A percentile compares a stretch with the other conserved stretches of the same genome.
phyloP scores from a whole-genome alignment of 2,113 vertebrate species.

The Cochlearius cochlearius region DNA sequence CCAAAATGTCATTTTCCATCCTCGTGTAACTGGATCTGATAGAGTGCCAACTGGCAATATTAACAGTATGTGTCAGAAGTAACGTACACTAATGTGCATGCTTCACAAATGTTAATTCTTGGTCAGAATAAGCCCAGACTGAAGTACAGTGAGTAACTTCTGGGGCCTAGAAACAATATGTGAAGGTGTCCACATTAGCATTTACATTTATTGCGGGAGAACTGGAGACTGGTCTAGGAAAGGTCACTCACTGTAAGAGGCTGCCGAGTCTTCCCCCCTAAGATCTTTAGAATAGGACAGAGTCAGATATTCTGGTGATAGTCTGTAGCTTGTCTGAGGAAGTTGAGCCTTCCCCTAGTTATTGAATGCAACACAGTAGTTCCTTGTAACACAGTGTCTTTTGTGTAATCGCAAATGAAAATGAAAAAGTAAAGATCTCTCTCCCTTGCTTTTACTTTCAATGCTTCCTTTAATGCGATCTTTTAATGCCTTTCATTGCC shows the following conservation, averaged over 20 bases:
- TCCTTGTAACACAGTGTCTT: background rate
- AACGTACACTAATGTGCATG: background rate
- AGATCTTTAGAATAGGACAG: background rate
- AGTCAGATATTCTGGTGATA: background rate
- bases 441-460: conserved; percentile 13
- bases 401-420: background rate
- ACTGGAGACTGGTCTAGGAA: background rate
- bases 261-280: background rate
- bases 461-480: conserved; percentile 16
- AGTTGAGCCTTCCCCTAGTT: rapidly evolving
- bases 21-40: background rate
- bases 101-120: background rate
- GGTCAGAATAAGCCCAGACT: background rate
- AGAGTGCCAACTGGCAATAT: background rate
- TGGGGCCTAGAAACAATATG: background rate
- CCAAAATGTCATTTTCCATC: background rate
- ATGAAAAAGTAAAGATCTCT: background rate
- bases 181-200: background rate
- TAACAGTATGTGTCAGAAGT: background rate
- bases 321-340: background rate
- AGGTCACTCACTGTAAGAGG: background rate
- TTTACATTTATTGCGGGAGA: background rate
- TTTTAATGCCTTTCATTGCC: conserved; percentile 23
- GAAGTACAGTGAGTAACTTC: background rate
- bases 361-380: background rate